Evolutionary conservation across 1,140 invertebrate species (phyloP).

Genomic region (Drosophila tristis): DNA sequence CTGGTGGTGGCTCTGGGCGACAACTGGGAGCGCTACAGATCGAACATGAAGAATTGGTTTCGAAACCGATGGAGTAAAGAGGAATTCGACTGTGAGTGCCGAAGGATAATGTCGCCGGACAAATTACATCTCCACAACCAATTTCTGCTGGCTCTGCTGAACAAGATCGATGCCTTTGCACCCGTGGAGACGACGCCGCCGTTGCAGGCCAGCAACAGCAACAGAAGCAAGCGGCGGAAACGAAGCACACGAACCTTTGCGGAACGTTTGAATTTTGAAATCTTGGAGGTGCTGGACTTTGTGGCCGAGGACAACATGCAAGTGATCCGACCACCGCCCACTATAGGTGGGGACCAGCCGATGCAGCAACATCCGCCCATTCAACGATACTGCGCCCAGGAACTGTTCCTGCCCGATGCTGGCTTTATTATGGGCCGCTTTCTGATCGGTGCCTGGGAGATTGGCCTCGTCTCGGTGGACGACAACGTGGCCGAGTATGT

Average conservation of each 20-base stretch:
- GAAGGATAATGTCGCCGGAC: constrained; percentile 88
- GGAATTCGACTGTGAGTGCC: constrained; percentile 91
- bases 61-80: constrained; percentile 91
- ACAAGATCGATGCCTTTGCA: constrained; percentile 89
- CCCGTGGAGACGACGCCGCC: constrained; percentile 81
- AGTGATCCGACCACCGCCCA: constrained; percentile 62
- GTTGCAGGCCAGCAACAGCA: constrained; percentile 54
- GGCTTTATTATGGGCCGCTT: constrained; percentile 91
- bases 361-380: constrained; percentile 68
- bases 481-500: constrained; percentile 91
- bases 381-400: constrained; percentile 87
- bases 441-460: constrained; percentile 92
- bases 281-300: constrained; percentile 86
- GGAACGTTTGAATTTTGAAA: constrained; percentile 88
- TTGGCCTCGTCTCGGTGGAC: constrained; percentile 91
- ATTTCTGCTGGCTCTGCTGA: constrained; percentile 91
- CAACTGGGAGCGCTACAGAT: constrained; percentile 88
- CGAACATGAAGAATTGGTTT: constrained; percentile 90
- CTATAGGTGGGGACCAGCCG: constrained; percentile 49
- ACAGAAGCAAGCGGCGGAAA: constrained; percentile 85
- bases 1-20: constrained; percentile 87
- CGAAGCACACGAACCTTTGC: constrained; percentile 86
- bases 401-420: constrained; percentile 90
- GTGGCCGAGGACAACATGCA: constrained; percentile 83
- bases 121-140: constrained; percentile 93